Evolutionary conservation across 2,888 invertebrate genomes (phyloP), one percentile per base, ranked within the genome.

Genomic region (Clunio marinus): DNA sequence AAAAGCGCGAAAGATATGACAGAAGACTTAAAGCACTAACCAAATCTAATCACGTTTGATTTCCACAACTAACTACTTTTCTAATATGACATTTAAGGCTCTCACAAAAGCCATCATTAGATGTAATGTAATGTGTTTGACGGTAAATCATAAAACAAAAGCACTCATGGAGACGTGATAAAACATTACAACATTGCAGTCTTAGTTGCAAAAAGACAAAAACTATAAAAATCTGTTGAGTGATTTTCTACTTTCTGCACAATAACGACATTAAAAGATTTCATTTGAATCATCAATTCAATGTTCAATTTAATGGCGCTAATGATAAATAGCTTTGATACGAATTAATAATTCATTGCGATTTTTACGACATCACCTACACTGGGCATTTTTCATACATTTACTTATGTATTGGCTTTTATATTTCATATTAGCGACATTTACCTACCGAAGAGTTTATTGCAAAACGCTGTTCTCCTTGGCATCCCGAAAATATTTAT

Each of bases 11-110:
- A 37, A 15, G 15, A 37, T 1, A 37, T 17, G 24, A 37, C 35
- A 60, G 37, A 60, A 51, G 22, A 15, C 24, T 20, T 15, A n/a
- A 15, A 60, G 17, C 7, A 15, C 22, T 37, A 13, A 15, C 10
- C n/a, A 35, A 63, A 63, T 46, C 63, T 63, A 63, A 63, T 63
- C 63, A 63, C 63, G 63, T 63, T 60, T 24, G 15, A 20, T 41
- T 37, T 35, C 4, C 25, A 46, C 46, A 25, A 27, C 57, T 2
- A 27, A 8, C 7, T n/a, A n/a, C n/a, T 27, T 4, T 27, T 63
- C n/a, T 41, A 27, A 63, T 37, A 37, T 37, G 59, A 27, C 27
- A 41, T 63, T 63, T 37, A 63, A 25, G 27, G 28, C 45, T 41
- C 41, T 24, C 32, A 20, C 22, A 22, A 51, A 51, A 59, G 59